phyloP scores from a whole-genome alignment of 2,113 vertebrate genomes.

The Indicator maculatus region DNA sequence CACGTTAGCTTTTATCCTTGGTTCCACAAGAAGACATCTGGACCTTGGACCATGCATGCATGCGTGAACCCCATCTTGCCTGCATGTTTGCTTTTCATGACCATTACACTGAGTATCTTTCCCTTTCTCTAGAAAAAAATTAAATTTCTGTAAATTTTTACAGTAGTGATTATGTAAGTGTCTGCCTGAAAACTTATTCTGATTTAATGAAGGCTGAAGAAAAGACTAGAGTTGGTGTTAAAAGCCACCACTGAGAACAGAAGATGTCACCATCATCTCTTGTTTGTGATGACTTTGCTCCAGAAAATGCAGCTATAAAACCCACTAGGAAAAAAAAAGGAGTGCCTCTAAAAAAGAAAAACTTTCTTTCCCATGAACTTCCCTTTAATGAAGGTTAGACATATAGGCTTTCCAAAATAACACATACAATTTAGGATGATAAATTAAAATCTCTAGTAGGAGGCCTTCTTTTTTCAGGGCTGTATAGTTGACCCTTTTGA shows the following conservation, averaged over 20 bases:
- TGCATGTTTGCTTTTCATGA: background rate
- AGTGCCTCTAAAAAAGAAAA: conserved; percentile 43
- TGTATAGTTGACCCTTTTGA: conserved; percentile 66
- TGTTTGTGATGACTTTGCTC: background rate
- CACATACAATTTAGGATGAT: conserved; percentile 52
- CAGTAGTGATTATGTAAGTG: background rate
- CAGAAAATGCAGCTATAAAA: conserved; percentile 25
- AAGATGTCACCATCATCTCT: conserved; percentile 42
- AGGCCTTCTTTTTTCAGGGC: conserved; percentile 65
- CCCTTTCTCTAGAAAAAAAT: background rate
- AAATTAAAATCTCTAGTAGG: conserved; percentile 61
- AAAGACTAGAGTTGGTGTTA: background rate
- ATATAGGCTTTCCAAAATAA: conserved; percentile 49
- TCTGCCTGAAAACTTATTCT: conserved; percentile 9
- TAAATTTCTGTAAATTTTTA: background rate
- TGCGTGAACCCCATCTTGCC: accelerated
- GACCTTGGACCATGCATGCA: background rate
- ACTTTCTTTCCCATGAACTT: conserved; percentile 43
- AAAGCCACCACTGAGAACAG: conserved; percentile 14
- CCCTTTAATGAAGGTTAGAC: conserved; percentile 59
- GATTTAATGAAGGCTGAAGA: background rate
- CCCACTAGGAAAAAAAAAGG: background rate
- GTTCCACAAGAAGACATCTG: background rate
- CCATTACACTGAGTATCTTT: background rate
- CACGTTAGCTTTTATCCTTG: background rate